Evolutionary conservation across 2,888 invertebrate genomes (phyloP).

Genomic region (Augochlorella aurata): DNA sequence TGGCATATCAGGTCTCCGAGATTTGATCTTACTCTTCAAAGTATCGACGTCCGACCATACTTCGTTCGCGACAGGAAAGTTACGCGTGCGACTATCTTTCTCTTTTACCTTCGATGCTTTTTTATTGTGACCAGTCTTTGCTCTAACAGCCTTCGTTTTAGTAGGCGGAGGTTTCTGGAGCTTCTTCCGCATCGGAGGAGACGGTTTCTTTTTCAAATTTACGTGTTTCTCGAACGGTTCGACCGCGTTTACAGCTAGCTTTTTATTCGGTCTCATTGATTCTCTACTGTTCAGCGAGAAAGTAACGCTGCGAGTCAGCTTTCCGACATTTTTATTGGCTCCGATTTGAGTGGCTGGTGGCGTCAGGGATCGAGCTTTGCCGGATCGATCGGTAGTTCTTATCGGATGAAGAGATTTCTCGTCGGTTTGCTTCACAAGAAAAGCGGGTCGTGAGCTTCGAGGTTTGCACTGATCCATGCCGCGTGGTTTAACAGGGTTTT

Average conservation of each 20-base stretch:
- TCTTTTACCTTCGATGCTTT: background rate
- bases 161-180: background rate
- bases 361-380: background rate
- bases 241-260: background rate
- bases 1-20: background rate
- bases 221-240: background rate
- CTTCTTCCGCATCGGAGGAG: too few species aligned
- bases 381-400: conserved; percentile 2
- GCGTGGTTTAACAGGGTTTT: conserved; percentile 15
- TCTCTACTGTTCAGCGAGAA: conserved; percentile 42
- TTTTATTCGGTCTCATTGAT: background rate
- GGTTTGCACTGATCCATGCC: background rate
- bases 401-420: conserved; percentile 2
- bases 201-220: background rate
- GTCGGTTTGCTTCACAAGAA: background rate
- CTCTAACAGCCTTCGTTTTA: background rate
- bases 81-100: background rate
- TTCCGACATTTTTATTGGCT: conserved; percentile 33
- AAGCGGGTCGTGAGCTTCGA: background rate
- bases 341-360: conserved; percentile 2
- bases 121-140: background rate
- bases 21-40: background rate
- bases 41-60: conserved; percentile 50
- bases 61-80: conserved; percentile 46
- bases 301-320: conserved; percentile 41